Conservation (phyloP, 2,888 invertebrate genomes). For the Drosophila suboccidentalis region DNA sequence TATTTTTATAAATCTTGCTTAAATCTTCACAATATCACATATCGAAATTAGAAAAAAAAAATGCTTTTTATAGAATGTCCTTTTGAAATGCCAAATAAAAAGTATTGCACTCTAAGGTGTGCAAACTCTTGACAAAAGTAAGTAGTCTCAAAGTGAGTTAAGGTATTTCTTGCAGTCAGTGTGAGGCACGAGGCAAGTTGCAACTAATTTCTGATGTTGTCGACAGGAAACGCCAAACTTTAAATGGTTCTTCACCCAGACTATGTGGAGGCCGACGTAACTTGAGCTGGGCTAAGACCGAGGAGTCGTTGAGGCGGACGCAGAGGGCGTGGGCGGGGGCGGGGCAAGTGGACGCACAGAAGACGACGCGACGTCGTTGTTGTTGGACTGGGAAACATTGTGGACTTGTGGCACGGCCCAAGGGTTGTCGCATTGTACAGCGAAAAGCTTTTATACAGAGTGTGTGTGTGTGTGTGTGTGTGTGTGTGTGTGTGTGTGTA, state of each 20-base stretch:
- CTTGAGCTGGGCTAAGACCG: conserved; percentile 12
- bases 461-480: conserved; percentile 4
- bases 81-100: not conserved
- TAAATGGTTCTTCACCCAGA: conserved; percentile 35
- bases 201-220: conserved; percentile 49
- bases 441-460: conserved; percentile 47
- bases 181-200: conserved; percentile 9
- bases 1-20: too few relatives aligned
- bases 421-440: conserved; percentile 50
- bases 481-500: conserved; percentile 16
- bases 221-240: conserved; percentile 52
- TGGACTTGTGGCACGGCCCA: conserved; percentile 34
- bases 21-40: not conserved
- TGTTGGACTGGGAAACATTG: not conserved
- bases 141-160: not conserved
- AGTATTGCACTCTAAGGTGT: not conserved
- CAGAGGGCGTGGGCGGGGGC: not conserved
- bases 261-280: conserved; percentile 9
- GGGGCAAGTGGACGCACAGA: not conserved
- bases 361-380: too few relatives aligned
- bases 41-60: too few relatives aligned
- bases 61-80: too few relatives aligned
- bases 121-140: not conserved
- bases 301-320: not conserved
- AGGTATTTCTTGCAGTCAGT: not conserved